Evolutionary conservation across 2,888 invertebrate species (phyloP), one percentile per base, ranked within the genome.

Genomic region (Prenolepis imparis): DNA sequence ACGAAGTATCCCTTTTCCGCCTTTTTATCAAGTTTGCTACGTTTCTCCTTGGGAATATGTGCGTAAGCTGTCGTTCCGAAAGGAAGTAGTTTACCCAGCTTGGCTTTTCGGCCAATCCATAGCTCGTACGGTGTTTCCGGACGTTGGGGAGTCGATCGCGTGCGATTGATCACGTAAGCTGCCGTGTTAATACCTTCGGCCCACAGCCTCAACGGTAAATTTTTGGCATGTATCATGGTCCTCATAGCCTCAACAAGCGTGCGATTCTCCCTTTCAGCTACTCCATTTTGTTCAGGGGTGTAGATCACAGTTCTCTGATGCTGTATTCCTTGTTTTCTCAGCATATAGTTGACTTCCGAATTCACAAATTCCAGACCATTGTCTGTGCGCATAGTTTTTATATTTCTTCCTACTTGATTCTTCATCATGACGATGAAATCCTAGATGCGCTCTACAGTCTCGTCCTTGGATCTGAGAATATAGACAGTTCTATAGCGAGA

Each of bases 401-500:
- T 82, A 39, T 68, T 63, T 55, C 12, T 57, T 55, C 72, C 66
- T 3, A 82, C 48, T 41, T 68, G 66, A 15, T 87, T 87, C 39
- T 75, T 82, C 2, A 77, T 66, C 61, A 67, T 72, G 15, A 21
- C 48, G 18, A 89, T 77, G 64, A 70, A 86, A 78, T 85, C 82
- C 66, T 70, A 24, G 48, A 86, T 78, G 1, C 77, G 63, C 21
- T 85, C 61, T 57, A 52, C 74, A 28, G 78, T 81, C 21, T 86
- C 83, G 41, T 44, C 61, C 57, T 89, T 89, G 36, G 48, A 18
- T 61, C 84, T 85, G 0, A 87, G 44, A 75, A 83, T 86, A 70
- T 84, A 85, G 0, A 89, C 67, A 36, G 73, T 72, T 32, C 84
- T 82, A 32, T 66, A 84, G 59, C 24, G 59, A 52, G 36, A 39